Base-by-base conservation (phyloP, 2,888 invertebrate genomes). In the Emmelina monodactyla region DNA sequence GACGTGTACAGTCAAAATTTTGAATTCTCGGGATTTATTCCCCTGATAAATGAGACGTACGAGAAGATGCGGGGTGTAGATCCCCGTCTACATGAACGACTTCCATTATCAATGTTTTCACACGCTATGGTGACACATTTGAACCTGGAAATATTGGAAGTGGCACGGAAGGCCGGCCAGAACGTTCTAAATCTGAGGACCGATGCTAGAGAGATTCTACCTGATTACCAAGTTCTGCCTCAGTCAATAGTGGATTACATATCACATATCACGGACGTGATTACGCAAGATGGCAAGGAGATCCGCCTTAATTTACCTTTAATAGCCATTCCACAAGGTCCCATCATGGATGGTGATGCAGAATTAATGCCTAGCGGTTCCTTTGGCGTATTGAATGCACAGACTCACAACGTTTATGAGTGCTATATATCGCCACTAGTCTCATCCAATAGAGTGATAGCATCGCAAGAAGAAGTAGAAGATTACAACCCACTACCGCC, bases 261-360 rank as follows among this genome's bases (percentile, higher is more conserved):
- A 7, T 14, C 31, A n/a, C 31, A 31, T 31, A n/a, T 31, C 6
- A 10, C 16, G 10, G 3, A 4, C 6, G 31, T 31, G 10, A 19
- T 31, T 6, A 19, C 16, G 11, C 16, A 31, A n/a, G 31, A 19
- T 19, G 31, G 31, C 2, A 16, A 31, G n/a, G 16, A 31, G 9
- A 14, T 29, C 3, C 12, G 14, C 7, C 4, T 39, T 0, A 44
- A 41, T 22, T n/a, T 44, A 1, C 44, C 41, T 1, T 16, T 31
- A 2, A 13, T 37, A 1, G 44, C 41, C 1, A 37, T 44, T 3
- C 44, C 44, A 2, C 38, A 40, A 12, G 39, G 40, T 2, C 38
- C 43, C 1, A 14, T 43, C 1, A n/a, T n/a, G n/a, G 14, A 31
- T 1, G 10, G 14, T 6, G 5, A 38, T 16, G 36, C 22, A 5